These are phyloP conservation scores for Spialia ferax DNA, from an alignment of 2,888 invertebrate genomes.

Conservation along the genomic window DNA sequence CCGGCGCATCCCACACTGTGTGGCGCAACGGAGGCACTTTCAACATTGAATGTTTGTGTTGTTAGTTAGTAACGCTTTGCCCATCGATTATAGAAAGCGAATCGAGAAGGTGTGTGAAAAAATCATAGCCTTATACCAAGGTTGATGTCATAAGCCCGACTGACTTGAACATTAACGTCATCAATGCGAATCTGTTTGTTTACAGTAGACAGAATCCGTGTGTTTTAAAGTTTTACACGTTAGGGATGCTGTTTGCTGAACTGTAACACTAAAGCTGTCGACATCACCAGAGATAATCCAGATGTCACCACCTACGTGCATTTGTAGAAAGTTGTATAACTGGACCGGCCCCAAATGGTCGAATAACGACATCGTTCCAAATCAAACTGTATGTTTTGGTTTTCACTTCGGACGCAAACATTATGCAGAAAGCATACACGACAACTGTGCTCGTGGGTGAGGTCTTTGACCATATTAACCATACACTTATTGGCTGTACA, in stretches of 20 bases:
- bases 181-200: constrained; percentile 47
- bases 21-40: constrained; percentile 84
- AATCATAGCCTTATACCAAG: constrained; percentile 51
- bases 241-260: constrained; percentile 36
- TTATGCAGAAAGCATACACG: constrained; percentile 43
- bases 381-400: constrained; percentile 61
- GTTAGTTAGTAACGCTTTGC: constrained; percentile 72
- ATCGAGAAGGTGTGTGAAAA: constrained; percentile 56
- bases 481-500: neutral
- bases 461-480: constrained; percentile 43
- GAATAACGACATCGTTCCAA: constrained; percentile 60
- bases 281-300: constrained; percentile 54
- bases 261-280: constrained; percentile 53
- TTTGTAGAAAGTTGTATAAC: constrained; percentile 83
- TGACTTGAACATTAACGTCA: constrained; percentile 53
- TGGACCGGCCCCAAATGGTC: constrained; percentile 72
- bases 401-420: constrained; percentile 61
- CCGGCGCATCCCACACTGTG: constrained; percentile 82
- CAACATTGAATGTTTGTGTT: constrained; percentile 76
- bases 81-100: constrained; percentile 76
- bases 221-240: constrained; percentile 28
- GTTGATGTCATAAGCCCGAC: constrained; percentile 58
- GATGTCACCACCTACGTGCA: constrained; percentile 72
- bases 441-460: constrained; percentile 36
- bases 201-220: constrained; percentile 20